Percentiles rank a stretch among this genome's conserved stretches.
Conservation (phyloP, 1,140 invertebrate genomes). For the Pseudachorutes palmiensis region DNA sequence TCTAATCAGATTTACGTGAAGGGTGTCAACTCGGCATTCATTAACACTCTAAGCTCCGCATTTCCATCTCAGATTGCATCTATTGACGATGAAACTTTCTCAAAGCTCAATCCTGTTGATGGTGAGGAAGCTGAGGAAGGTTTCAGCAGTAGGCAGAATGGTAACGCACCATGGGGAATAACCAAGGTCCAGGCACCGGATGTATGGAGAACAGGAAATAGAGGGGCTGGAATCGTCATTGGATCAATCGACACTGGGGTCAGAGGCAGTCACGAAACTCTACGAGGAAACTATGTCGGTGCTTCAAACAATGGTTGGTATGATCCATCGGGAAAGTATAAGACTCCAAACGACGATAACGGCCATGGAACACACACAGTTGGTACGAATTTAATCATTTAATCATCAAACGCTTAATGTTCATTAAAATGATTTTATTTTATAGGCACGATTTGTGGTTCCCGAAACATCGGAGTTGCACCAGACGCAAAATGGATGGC, state of each 20-base stretch:
- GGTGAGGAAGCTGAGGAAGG: background rate
- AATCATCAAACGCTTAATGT: background rate
- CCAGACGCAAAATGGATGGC: conserved; percentile 24
- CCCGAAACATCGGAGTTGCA: conserved; percentile 18
- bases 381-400: background rate
- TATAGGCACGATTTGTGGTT: conserved; percentile 17
- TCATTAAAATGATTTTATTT: conserved; percentile 18
- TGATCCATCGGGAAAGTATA: background rate
- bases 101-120: background rate
- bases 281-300: conserved; percentile 17
- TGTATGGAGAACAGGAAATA: conserved; percentile 7
- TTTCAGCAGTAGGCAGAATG: background rate
- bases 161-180: conserved; percentile 17
- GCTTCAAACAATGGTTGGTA: conserved; percentile 12
- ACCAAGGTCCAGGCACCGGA: conserved; percentile 8
- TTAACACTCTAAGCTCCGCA: background rate
- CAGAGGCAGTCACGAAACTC: conserved; percentile 9
- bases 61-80: conserved; percentile 1
- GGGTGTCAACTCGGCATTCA: background rate
- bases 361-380: conserved; percentile 28
- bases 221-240: conserved; percentile 13
- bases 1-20: background rate
- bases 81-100: background rate
- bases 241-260: conserved; percentile 28
- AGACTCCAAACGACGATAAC: conserved; percentile 17